These are phyloP conservation scores for Malurus alboscapulatus DNA, from an alignment of 2,113 vertebrate species.

Conservation along the genomic window DNA sequence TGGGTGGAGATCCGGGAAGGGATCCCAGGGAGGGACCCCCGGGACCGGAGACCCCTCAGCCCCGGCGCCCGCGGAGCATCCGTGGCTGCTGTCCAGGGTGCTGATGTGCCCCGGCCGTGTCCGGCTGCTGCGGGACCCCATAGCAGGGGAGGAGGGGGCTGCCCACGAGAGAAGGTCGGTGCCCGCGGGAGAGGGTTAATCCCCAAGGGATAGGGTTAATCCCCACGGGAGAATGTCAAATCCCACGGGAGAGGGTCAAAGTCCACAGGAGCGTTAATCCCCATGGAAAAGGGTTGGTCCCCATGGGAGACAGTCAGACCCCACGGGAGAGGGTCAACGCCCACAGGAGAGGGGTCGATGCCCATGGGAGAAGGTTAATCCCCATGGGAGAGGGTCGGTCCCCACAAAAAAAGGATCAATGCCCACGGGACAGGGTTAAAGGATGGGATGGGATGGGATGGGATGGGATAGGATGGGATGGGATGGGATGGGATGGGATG, in stretches of 20 bases:
- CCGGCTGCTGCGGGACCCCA: accelerated
- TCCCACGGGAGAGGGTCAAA: not conserved
- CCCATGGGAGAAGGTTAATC: not conserved
- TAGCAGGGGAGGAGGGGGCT: too few species aligned
- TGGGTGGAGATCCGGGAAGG: accelerated
- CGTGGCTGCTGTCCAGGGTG: slow-evolving; percentile 6
- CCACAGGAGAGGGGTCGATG: not conserved
- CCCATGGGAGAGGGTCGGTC: not conserved
- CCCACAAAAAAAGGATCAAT: accelerated
- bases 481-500: too few species aligned
- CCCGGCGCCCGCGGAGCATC: accelerated
- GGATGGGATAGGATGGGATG: too few species aligned
- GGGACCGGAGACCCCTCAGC: not conserved
- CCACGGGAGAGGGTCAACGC: not conserved
- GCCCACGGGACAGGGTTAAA: accelerated
- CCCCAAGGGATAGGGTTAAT: not conserved
- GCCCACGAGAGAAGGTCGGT: not conserved
- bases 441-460: too few species aligned
- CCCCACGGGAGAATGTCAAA: not conserved
- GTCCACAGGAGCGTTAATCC: not conserved
- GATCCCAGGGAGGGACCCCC: not conserved
- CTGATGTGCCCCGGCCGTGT: accelerated
- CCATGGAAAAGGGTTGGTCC: not conserved
- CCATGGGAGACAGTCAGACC: not conserved
- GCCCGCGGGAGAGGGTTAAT: not conserved